A percentile compares a stretch with the other conserved stretches of the same genome.
phyloP scores from a whole-genome alignment of 92 coral and sea anemone species.

The Parazoanthus swiftii region DNA sequence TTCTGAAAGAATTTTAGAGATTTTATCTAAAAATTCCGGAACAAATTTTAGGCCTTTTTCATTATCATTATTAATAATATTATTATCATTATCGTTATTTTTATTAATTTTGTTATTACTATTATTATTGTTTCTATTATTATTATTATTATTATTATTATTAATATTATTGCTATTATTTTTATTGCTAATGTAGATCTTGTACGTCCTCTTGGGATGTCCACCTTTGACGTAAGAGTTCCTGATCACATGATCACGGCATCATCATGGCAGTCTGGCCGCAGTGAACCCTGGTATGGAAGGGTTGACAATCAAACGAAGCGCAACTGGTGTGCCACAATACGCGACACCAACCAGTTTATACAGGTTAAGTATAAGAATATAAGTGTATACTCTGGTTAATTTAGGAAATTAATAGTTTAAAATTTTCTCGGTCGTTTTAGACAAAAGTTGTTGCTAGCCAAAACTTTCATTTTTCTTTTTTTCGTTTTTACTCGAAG shows the following conservation, averaged over 20 bases:
- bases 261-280: conserved; percentile 70
- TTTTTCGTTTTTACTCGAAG: too few relatives aligned
- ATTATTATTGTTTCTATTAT: too few relatives aligned
- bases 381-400: neutral
- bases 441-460: too few relatives aligned
- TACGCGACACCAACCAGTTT: conserved; percentile 60
- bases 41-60: too few relatives aligned
- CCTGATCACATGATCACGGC: conserved; percentile 65
- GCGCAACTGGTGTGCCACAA: conserved; percentile 73
- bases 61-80: neutral
- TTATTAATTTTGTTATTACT: neutral
- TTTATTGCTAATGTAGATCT: neutral
- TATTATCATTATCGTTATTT: neutral
- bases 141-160: too few relatives aligned
- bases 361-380: conserved; percentile 54
- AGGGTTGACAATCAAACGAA: conserved; percentile 63
- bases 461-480: too few relatives aligned
- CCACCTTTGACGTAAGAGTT: conserved; percentile 26
- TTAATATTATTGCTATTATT: neutral
- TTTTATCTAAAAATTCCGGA: too few relatives aligned
- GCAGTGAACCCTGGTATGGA: conserved; percentile 84
- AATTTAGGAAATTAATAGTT: neutral
- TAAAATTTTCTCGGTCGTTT: too few relatives aligned
- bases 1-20: too few relatives aligned
- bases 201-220: conserved; percentile 31